Base-by-base conservation (phyloP, 2,888 invertebrate species). In the Parapristionchus giblindavisi region DNA sequence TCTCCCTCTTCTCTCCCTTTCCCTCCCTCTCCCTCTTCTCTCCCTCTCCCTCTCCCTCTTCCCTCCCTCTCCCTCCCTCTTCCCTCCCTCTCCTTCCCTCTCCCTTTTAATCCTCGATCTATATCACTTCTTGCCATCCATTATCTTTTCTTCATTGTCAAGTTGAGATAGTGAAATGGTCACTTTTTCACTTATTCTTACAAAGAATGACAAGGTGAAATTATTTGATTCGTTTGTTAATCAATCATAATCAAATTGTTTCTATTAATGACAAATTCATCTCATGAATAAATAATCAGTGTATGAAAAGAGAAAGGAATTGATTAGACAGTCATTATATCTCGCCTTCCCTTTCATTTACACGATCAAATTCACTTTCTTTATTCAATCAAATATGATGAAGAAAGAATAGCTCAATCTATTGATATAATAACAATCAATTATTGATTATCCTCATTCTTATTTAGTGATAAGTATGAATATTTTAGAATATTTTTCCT, bases 81-180 rank as follows among this genome's bases (percentile, higher is more conserved):
- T 29, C 54, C 29, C 54, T 29, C 32, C 32, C 63, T 63, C 58
- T 61, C 61, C 34, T 27, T 27, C 63, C 17, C 43, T 63, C 43
- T 63, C 63, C 63, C 27, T 27, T 27, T 34, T 40, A 27, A 38
- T 63, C 56, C 29, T 56, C 24, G 4, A 27, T 8, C 56, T 56
- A 3, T 34, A 17, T 63, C 40, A n/a, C 2, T 40, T 17, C 52
- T 52, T 24, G 17, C 17, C 52, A n/a, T 11, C 14, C 56, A n/a
- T 17, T 14, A 63, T 43, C 38, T 43, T 63, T 63, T 63, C 40
- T 40, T 43, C 29, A 11, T 27, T 27, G 40, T 40, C 38, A 3
- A 38, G 29, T 14, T 11, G 54, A 56, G 14, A 27, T 4, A 58
- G 4, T 27, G 11, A 32, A 58, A n/a, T n/a, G n/a, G n/a, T n/a